Evolutionary conservation across 1,140 invertebrate species (phyloP).

Genomic region (Pararge aegeria): DNA sequence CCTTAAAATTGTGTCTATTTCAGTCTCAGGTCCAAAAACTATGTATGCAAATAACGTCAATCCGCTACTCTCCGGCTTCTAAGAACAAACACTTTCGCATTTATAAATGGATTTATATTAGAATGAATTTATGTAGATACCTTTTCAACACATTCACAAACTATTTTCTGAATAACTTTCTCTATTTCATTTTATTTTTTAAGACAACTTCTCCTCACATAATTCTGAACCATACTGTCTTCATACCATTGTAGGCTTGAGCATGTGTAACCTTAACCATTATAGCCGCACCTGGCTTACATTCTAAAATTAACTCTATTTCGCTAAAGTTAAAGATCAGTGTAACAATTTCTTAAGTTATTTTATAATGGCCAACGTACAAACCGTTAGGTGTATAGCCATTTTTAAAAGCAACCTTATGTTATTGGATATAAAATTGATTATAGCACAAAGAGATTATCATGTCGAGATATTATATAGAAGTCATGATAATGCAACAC

Average conservation of each 20-base stretch:
- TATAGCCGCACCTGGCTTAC: background rate
- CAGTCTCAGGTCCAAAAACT: too few species aligned
- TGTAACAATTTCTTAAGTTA: background rate
- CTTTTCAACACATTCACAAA: background rate
- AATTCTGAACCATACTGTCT: background rate
- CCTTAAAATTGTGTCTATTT: too few species aligned
- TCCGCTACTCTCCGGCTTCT: too few species aligned
- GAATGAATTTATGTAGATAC: background rate
- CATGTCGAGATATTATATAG: too few species aligned
- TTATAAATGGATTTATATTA: background rate
- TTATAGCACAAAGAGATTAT: background rate
- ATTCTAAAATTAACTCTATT: background rate
- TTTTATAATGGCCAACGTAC: background rate
- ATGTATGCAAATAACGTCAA: too few species aligned
- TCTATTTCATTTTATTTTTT: background rate
- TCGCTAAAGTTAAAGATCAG: background rate
- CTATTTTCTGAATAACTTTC: background rate
- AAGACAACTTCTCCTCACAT: background rate
- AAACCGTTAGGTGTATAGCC: background rate
- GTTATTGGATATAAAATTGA: background rate
- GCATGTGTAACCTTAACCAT: background rate
- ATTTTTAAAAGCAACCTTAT: background rate
- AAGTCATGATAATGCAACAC: too few species aligned
- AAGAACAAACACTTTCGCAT: too few species aligned
- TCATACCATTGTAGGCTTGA: background rate